Conservation (phyloP, 1,140 invertebrate species). For the Dreissena rostriformis region DNA sequence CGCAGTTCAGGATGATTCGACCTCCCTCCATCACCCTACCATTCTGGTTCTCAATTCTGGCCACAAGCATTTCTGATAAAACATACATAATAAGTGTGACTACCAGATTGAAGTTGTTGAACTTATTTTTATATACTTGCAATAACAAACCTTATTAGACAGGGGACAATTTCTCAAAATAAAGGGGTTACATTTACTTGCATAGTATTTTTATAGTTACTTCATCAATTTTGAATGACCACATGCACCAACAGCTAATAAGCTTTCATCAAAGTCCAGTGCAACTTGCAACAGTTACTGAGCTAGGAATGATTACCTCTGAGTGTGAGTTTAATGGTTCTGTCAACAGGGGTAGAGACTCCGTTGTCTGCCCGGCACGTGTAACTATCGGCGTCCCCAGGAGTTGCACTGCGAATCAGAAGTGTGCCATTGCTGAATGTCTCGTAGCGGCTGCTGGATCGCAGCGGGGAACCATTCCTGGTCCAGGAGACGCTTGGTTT, state of each 20-base stretch:
- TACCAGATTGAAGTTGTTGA: not conserved
- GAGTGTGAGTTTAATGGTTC: conserved; percentile 56
- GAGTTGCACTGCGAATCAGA: conserved; percentile 50
- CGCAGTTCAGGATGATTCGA: conserved; percentile 63
- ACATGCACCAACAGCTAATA: too few relatives aligned
- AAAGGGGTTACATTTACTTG: too few relatives aligned
- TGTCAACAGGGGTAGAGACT: conserved; percentile 35
- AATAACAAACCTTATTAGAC: too few relatives aligned
- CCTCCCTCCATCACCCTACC: conserved; percentile 65
- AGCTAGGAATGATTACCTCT: conserved; percentile 39
- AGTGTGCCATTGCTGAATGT: conserved; percentile 69
- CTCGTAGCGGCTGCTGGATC: conserved; percentile 26
- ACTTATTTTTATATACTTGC: too few relatives aligned
- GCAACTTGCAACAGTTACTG: too few relatives aligned
- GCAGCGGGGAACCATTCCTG: conserved; percentile 31
- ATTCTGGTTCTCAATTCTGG: conserved; percentile 61
- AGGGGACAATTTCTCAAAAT: too few relatives aligned
- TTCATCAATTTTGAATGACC: too few relatives aligned
- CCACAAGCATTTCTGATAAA: conserved; percentile 55
- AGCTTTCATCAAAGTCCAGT: too few relatives aligned
- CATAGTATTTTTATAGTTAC: too few relatives aligned
- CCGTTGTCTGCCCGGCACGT: conserved; percentile 69
- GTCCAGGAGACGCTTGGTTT: conserved; percentile 55
- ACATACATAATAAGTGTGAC: not conserved
- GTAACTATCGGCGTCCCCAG: conserved; percentile 62